A percentile compares a stretch with the other conserved stretches of the same genome.
These are phyloP conservation scores for Nycteola revayana DNA, from an alignment of 2,888 invertebrate species.

Conservation along the genomic window DNA sequence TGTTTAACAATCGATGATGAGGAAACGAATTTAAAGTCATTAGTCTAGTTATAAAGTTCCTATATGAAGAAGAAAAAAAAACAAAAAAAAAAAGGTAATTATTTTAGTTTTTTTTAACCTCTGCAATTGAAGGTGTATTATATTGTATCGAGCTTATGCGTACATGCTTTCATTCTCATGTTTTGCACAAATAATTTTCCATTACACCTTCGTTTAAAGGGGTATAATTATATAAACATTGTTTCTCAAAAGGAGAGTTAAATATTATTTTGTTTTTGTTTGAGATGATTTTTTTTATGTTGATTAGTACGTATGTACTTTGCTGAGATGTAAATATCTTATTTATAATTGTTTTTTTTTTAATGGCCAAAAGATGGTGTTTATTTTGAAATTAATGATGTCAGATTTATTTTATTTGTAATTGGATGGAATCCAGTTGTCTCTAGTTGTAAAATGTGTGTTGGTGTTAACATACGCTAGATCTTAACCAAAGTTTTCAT, in stretches of 20 bases:
- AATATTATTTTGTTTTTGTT: slow-evolving; percentile 39
- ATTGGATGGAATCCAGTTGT: too few species aligned
- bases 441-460: too few species aligned
- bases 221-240: slow-evolving; percentile 22
- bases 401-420: too few species aligned
- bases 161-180: slow-evolving; percentile 35
- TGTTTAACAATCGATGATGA: slow-evolving; percentile 19
- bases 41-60: slow-evolving; percentile 63
- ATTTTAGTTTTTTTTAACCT: slow-evolving; percentile 21
- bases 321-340: slow-evolving; percentile 26
- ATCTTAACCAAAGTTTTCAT: too few species aligned
- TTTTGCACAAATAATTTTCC: slow-evolving; percentile 33
- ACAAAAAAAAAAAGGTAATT: slow-evolving; percentile 8
- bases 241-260: slow-evolving; percentile 32
- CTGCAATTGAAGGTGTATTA: slow-evolving; percentile 36
- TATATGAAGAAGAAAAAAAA: slow-evolving; percentile 48
- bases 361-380: slow-evolving; percentile 13
- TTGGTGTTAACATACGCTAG: too few species aligned
- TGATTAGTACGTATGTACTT: slow-evolving; percentile 33
- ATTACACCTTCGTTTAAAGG: slow-evolving; percentile 36
- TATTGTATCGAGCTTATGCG: slow-evolving; percentile 37
- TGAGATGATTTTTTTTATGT: slow-evolving; percentile 37
- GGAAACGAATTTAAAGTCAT: slow-evolving; percentile 62
- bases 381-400: too few species aligned
- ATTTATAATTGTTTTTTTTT: slow-evolving; percentile 13